Evolutionary conservation across 1,140 invertebrate species (phyloP).

Genomic region (Trachelipus rathkii): DNA sequence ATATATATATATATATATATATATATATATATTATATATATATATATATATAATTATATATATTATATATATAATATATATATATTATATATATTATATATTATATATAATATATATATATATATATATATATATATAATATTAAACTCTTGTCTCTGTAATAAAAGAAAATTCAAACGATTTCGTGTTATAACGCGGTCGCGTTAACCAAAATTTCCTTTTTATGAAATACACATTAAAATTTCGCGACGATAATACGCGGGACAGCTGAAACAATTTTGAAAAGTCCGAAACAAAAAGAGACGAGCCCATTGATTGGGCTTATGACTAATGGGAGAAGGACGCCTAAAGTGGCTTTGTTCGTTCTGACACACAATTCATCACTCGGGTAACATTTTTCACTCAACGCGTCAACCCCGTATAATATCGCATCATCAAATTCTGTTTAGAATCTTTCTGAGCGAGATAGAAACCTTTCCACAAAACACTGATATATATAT

Average conservation of each 20-base stretch:
- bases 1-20: too few relatives aligned
- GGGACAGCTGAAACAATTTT: slow-evolving; percentile 35
- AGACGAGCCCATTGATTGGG: slow-evolving; percentile 41
- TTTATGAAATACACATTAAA: not conserved
- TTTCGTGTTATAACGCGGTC: not conserved
- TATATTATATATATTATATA: not conserved
- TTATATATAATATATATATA: not conserved
- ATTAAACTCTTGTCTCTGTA: not conserved
- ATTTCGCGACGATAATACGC: not conserved
- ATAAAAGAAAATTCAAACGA: not conserved
- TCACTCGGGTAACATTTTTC: slow-evolving; percentile 43
- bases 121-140: too few relatives aligned
- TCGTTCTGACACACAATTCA: slow-evolving; percentile 43
- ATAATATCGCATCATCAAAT: slow-evolving; percentile 44
- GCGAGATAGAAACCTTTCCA: not conserved
- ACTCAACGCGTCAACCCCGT: slow-evolving; percentile 42
- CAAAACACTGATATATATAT: slow-evolving; percentile 1
- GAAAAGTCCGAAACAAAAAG: slow-evolving; percentile 41
- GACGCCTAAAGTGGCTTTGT: slow-evolving; percentile 44
- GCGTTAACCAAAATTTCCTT: too few relatives aligned
- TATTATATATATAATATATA: not conserved
- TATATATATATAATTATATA: too few relatives aligned
- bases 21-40: too few relatives aligned
- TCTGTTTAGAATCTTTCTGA: slow-evolving; percentile 31
- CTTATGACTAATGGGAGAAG: slow-evolving; percentile 44